These are phyloP conservation scores for Stictonetta naevosa DNA, from an alignment of 2,113 vertebrate genomes.

Conservation along the genomic window DNA sequence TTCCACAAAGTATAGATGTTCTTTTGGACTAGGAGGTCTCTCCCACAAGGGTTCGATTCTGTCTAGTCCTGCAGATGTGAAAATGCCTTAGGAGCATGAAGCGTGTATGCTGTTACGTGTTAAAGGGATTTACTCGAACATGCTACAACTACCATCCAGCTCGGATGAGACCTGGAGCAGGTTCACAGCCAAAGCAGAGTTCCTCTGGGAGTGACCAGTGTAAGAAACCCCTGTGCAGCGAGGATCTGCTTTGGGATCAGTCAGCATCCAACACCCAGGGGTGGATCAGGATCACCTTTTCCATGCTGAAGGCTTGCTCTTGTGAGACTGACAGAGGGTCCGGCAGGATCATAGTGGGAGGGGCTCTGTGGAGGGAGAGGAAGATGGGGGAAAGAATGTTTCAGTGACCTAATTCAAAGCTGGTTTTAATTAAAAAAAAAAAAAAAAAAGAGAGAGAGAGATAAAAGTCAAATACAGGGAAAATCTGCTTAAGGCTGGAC, in stretches of 20 bases:
- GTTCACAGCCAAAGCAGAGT: not conserved
- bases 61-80: not conserved
- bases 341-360: not conserved
- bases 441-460: slow-evolving; percentile 63
- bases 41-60: not conserved
- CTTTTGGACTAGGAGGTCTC: not conserved
- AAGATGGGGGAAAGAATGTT: not conserved
- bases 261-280: not conserved
- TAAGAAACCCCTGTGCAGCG: not conserved
- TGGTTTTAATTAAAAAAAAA: slow-evolving; percentile 17
- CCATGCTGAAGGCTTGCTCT: not conserved
- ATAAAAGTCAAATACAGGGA: slow-evolving; percentile 79
- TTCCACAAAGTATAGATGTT: not conserved
- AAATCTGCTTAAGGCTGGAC: slow-evolving; percentile 70
- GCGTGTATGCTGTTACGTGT: not conserved
- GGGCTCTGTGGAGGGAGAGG: not conserved
- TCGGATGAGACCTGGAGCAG: not conserved
- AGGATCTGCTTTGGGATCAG: not conserved
- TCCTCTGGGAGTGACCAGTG: not conserved
- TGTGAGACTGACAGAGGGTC: not conserved
- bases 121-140: not conserved
- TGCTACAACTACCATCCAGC: not conserved
- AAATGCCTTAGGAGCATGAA: not conserved
- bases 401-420: slow-evolving; percentile 36
- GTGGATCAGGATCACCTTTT: not conserved